Evolutionary conservation across 2,113 vertebrate genomes (phyloP), one percentile per base, ranked within the genome.

Genomic region (Burhinus bistriatus): DNA sequence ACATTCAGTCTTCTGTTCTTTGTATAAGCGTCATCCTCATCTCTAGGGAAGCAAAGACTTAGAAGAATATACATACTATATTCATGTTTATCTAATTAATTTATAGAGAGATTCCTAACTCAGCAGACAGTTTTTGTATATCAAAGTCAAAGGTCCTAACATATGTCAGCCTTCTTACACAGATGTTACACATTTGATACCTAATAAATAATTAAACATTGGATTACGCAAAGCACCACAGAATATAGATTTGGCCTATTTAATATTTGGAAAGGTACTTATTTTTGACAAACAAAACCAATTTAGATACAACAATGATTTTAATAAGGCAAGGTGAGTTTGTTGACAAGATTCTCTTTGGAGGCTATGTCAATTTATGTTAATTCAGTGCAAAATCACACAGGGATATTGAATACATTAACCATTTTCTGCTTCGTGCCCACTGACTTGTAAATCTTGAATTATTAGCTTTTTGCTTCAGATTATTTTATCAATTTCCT

Each of bases 161-260:
- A 95, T 97, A 96, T 96, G 94, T 95, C 91, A 92, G 57, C 76
- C 73, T 75, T 91, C 73, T 61, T 72, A 79, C 91, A 76, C 94
- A 96, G 92, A 94, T 97, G 94, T 89, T 94, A 87, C 65, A 71
- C 87, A 95, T 89, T 91, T 93, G 89, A 95, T 95, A 85, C 62
- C 87, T 94, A 95, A 94, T 96, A 97, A 97, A 97, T 94, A 95
- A 96, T 97, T 95, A 95, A 97, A 76, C 77, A 62, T 44, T 73
- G 36, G 47, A 52, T 76, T 93, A 44, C 58, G 58, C 58, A 85
- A 65, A 90, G 73, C 73, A 70, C 23, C 54, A 40, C 45, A 79
- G 66, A 85, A 69, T 91, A 93, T 61, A 73, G 57, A 83, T 73
- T 84, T 77, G 30, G 9, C n/a, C n/a, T 64, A 21, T 62, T 87